Conservation (phyloP, 2,888 invertebrate species). For the Meiosimyza platycephala region DNA sequence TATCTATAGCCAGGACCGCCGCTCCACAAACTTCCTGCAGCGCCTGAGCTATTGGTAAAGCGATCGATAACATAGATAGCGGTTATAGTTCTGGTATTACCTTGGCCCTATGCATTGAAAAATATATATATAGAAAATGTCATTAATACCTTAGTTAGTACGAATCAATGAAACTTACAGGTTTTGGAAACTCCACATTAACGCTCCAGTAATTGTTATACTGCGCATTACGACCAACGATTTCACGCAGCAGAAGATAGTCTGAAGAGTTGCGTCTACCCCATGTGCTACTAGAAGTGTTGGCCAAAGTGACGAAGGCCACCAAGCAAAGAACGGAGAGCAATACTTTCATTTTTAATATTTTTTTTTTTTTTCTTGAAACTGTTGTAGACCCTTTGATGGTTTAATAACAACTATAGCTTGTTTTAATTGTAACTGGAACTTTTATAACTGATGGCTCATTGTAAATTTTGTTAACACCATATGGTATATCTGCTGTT, state of each 20-base stretch:
- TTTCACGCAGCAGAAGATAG: constrained; percentile 38
- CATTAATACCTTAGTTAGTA: neutral
- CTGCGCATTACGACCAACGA: constrained; percentile 38
- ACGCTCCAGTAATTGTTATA: constrained; percentile 37
- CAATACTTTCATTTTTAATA: constrained; percentile 1
- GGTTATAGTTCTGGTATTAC: constrained; percentile 44
- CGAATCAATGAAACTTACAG: constrained; percentile 40
- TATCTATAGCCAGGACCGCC: constrained; percentile 51
- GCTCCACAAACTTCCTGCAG: constrained; percentile 46
- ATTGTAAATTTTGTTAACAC: too few species aligned
- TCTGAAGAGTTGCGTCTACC: constrained; percentile 38
- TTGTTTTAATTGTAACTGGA: too few species aligned
- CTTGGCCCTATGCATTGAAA: constrained; percentile 29
- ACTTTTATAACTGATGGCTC: too few species aligned
- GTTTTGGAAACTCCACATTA: constrained; percentile 41
- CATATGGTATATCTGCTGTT: too few species aligned
- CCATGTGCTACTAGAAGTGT: constrained; percentile 38
- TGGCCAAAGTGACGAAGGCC: constrained; percentile 40
- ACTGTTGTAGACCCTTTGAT: too few species aligned
- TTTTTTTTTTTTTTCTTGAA: too few species aligned
- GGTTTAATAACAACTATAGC: too few species aligned
- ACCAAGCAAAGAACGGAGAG: constrained; percentile 15
- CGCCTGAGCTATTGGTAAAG: constrained; percentile 55
- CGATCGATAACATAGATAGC: constrained; percentile 51
- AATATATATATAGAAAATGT: neutral